These are phyloP conservation scores for Cosmopolites sordidus DNA, from an alignment of 2,888 invertebrate genomes.

Conservation along the genomic window DNA sequence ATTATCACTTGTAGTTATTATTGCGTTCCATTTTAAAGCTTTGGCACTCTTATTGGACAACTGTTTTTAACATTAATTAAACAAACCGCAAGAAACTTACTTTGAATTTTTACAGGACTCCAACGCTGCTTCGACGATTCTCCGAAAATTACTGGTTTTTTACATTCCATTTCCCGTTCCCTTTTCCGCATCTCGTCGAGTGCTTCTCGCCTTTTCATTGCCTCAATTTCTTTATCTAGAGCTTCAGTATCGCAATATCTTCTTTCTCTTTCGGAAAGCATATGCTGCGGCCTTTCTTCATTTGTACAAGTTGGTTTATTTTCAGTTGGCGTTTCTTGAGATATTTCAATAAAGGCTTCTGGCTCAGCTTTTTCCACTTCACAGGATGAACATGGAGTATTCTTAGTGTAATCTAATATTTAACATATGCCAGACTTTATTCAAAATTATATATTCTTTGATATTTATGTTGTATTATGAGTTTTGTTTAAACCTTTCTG, in stretches of 20 bases:
- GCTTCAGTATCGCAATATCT: constrained; percentile 17
- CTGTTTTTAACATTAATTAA: no score
- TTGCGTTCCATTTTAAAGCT: no score
- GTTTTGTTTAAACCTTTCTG: no score
- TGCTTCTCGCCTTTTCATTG: neutral
- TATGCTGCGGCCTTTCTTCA: neutral
- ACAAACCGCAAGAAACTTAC: constrained; percentile 16
- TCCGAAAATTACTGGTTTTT: constrained; percentile 16
- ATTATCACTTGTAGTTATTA: no score
- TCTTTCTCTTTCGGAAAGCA: constrained; percentile 8
- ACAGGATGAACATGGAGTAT: constrained; percentile 4
- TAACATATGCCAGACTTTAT: no score
- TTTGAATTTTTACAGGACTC: constrained; percentile 26
- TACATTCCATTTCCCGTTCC: constrained; percentile 6
- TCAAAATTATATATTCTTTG: no score
- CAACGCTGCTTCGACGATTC: constrained; percentile 16
- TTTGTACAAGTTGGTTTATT: neutral
- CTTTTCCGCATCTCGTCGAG: neutral
- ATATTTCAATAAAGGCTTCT: constrained; percentile 5
- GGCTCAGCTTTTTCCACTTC: neutral
- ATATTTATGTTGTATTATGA: no score
- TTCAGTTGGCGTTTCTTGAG: neutral
- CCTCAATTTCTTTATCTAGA: constrained; percentile 6
- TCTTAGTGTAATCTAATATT: constrained; percentile 3
- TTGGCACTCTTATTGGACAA: no score